Conservation (phyloP, 2,113 vertebrate genomes). For the Calyptommatus sinebrachiatus region DNA sequence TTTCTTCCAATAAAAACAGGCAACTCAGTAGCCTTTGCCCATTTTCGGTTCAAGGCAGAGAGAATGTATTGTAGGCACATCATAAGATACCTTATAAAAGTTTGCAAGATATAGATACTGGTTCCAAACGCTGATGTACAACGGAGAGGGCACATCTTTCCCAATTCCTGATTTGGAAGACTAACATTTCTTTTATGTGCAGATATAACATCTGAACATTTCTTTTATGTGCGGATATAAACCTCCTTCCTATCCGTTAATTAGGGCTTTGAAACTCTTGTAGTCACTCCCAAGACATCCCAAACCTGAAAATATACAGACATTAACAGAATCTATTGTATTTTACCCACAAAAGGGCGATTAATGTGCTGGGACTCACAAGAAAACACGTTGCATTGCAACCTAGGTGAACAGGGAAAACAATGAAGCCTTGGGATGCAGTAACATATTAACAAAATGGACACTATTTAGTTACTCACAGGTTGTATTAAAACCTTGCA, state of each 20-base stretch:
- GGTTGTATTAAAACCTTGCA: constrained; percentile 29
- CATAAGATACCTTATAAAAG: background rate
- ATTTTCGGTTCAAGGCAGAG: background rate
- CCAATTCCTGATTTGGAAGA: background rate
- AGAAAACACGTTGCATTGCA: background rate
- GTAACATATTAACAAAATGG: background rate
- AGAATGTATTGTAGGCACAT: background rate
- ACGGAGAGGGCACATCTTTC: background rate
- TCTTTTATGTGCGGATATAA: background rate
- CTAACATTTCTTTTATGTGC: background rate
- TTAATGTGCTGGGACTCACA: background rate
- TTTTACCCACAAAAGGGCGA: background rate
- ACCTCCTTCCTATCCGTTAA: background rate
- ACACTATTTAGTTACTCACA: background rate
- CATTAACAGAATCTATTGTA: background rate
- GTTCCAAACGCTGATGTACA: background rate
- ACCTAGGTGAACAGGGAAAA: background rate
- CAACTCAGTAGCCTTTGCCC: background rate
- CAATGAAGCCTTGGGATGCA: background rate
- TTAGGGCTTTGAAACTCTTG: background rate
- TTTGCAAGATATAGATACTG: background rate
- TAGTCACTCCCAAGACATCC: background rate
- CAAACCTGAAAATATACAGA: background rate
- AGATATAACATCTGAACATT: too few species aligned
- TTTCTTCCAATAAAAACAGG: background rate